These are phyloP conservation scores for Aphodius sticticus DNA, from an alignment of 2,888 invertebrate species.

Conservation along the genomic window DNA sequence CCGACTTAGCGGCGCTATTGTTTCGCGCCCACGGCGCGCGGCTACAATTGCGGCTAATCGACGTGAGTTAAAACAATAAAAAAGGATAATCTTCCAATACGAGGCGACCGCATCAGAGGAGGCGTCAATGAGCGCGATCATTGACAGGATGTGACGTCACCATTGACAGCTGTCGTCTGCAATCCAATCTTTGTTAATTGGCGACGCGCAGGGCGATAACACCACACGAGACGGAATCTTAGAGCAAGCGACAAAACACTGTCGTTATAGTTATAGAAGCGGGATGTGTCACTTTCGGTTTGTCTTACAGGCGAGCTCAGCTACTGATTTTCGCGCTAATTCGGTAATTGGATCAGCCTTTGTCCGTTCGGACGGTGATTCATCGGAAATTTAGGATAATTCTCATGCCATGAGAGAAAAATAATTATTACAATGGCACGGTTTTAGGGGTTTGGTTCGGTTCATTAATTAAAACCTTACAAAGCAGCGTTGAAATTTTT, in stretches of 20 bases:
- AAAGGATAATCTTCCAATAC: constrained; percentile 27
- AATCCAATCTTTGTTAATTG: constrained; percentile 37
- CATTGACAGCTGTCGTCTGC: constrained; percentile 55
- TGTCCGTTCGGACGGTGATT: not conserved
- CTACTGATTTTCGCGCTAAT: not conserved
- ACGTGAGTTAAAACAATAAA: constrained; percentile 18
- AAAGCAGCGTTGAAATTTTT: not conserved
- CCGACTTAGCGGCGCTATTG: not conserved
- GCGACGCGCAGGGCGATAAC: constrained; percentile 20
- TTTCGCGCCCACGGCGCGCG: not conserved
- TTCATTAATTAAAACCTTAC: not conserved
- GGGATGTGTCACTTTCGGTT: not conserved
- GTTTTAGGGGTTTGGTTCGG: too few relatives aligned
- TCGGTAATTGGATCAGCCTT: not conserved
- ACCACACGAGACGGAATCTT: constrained; percentile 15
- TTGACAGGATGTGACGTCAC: constrained; percentile 57
- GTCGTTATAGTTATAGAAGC: constrained; percentile 6
- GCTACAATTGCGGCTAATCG: constrained; percentile 23
- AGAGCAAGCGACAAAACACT: not conserved
- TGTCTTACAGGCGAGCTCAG: not conserved
- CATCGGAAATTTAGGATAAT: not conserved
- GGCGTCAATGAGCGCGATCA: constrained; percentile 56
- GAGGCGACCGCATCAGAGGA: constrained; percentile 37
- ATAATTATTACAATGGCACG: too few relatives aligned
- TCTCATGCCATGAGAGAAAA: too few relatives aligned